Evolutionary conservation across 2,797 vertebrate species (phyloP), one percentile per base, ranked within the genome.

Genomic region (Alexandromys oeconomus): DNA sequence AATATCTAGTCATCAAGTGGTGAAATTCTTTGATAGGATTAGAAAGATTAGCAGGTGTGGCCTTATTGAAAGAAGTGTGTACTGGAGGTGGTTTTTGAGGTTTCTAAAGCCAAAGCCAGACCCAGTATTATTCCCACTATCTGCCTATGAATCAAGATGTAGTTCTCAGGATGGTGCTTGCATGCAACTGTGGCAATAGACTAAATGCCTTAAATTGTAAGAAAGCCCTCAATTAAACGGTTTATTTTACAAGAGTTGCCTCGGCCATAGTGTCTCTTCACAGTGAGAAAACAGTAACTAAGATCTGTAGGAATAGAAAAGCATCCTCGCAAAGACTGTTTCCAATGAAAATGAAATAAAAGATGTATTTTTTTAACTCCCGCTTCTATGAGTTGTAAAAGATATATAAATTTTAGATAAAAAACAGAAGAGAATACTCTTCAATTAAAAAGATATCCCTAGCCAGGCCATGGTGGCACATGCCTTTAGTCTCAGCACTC

Each of bases 261-360:
- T 43, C 5, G 2, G 25, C 10, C 40, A 84, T 13, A 40, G 27
- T 65, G 19, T 65, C 17, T 65, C 40, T 65, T 65, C 61, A 84
- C 14, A 61, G 25, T 15, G 29, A 29, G 27, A 82, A 82, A 82
- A 61, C 8, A 29, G 54, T 80, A 63, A 84, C 40, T 65, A 84
- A 93, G 4, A 5, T 79, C 25, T 93, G 11, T n/a, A 57, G 37
- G 29, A 76, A 10, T 12, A 92, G 34, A 95, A 80, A 7, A 82
- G 59, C 2, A 29, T 40, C 79, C 31, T 81, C 29, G 57, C 3
- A 57, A 87, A 4, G 37, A 29, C 10, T 91, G 92, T 79, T 92
- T 93, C n/a, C 31, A 78, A 69, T 69, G 94, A 95, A 87, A 96
- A 67, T 71, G 86, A 94, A 89, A 80, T 77, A 89, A 9, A 94